These are phyloP conservation scores for Drosophila picticornis DNA, from an alignment of 2,888 invertebrate genomes.

Conservation along the genomic window DNA sequence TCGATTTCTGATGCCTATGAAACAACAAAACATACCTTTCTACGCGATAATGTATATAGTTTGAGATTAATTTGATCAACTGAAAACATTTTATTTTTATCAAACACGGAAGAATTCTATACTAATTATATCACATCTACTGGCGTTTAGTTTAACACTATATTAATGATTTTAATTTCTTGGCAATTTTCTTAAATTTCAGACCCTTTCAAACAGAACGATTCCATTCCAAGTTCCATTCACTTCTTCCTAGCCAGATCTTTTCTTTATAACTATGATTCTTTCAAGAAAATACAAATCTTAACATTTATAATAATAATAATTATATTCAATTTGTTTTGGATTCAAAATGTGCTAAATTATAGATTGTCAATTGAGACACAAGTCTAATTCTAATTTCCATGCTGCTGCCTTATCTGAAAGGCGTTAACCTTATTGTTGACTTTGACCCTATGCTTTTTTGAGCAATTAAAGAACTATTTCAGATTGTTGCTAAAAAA, in stretches of 20 bases:
- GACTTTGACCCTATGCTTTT: constrained; percentile 24
- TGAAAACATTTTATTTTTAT: not conserved
- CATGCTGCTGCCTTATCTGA: constrained; percentile 25
- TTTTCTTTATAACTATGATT: not conserved
- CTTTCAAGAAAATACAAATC: not conserved
- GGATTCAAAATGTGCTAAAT: not conserved
- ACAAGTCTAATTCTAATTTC: not conserved
- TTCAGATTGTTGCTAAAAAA: constrained; percentile 28
- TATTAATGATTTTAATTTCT: not conserved
- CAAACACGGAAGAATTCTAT: not conserved
- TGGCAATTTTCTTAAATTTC: not conserved
- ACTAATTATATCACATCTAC: not conserved
- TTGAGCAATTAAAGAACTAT: constrained; percentile 38
- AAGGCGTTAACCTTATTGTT: constrained; percentile 32
- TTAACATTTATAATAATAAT: not conserved
- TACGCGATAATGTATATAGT: not conserved
- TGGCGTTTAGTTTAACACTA: not conserved
- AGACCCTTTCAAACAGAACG: not conserved
- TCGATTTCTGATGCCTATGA: not conserved
- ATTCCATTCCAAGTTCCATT: not conserved
- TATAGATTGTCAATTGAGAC: not conserved
- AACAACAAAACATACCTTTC: not conserved
- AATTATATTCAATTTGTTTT: not conserved
- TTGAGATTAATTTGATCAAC: not conserved
- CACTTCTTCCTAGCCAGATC: not conserved